Evolutionary conservation across 2,797 vertebrate genomes (phyloP).

Genomic region (Choloepus didactylus): DNA sequence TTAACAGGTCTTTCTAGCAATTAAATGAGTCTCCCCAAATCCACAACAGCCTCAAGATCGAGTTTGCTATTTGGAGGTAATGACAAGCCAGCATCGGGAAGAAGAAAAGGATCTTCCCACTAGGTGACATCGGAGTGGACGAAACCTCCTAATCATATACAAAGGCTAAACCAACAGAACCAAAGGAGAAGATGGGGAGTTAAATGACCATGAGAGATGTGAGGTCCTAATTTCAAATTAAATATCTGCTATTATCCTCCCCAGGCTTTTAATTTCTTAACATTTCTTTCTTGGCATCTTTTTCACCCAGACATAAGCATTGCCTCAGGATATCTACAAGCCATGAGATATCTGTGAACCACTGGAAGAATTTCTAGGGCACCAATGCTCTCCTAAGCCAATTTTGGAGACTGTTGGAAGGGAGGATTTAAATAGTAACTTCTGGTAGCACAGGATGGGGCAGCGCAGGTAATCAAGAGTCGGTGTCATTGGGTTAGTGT

Average conservation of each 20-base stretch:
- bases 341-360: neutral
- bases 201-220: neutral
- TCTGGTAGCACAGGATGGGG: neutral
- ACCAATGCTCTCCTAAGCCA: neutral
- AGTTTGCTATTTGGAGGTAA: neutral
- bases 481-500: neutral
- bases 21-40: neutral
- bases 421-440: neutral
- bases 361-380: neutral
- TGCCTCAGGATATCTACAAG: neutral
- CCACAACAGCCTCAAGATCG: neutral
- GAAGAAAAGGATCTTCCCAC: neutral
- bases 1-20: neutral
- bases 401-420: neutral
- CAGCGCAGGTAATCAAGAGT: neutral
- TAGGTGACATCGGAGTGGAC: neutral
- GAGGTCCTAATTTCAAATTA: neutral
- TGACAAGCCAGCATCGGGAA: neutral
- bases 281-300: neutral
- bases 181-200: neutral
- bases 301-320: neutral
- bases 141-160: neutral
- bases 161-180: neutral
- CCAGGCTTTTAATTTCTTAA: neutral
- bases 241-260: neutral